Conservation (phyloP, 2,888 invertebrate species). For the Sthenelais limicola region DNA sequence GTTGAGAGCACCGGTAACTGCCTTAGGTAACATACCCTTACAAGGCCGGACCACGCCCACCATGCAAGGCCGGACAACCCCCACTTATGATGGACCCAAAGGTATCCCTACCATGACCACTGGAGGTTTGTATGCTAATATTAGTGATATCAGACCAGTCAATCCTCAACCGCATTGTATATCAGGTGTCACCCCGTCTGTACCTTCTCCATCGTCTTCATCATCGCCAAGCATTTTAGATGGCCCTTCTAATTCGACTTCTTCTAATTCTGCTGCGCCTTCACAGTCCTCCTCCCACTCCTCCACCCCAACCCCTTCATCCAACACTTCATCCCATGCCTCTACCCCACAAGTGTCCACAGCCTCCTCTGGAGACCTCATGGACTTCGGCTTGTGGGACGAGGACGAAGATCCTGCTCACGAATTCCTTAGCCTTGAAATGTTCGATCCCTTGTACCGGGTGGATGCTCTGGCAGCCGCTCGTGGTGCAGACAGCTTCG, state of each 20-base stretch:
- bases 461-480: conserved; percentile 9
- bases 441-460: conserved; percentile 52
- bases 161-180: conserved; percentile 25
- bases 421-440: conserved; percentile 51
- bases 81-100: too few relatives aligned
- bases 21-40: too few relatives aligned
- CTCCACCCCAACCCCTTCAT: conserved; percentile 22
- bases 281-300: conserved; percentile 13
- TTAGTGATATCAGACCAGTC: too few relatives aligned
- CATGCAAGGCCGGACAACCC: too few relatives aligned
- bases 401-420: conserved; percentile 21
- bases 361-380: conserved; percentile 41
- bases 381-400: conserved; percentile 40
- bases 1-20: too few relatives aligned
- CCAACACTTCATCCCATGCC: neutral
- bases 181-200: conserved; percentile 17
- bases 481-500: conserved; percentile 12
- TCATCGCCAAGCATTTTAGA: too few relatives aligned
- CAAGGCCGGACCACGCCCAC: too few relatives aligned
- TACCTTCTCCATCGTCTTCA: too few relatives aligned
- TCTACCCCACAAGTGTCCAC: conserved; percentile 22
- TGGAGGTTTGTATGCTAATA: too few relatives aligned
- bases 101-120: too few relatives aligned
- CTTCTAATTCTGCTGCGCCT: too few relatives aligned
- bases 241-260: too few relatives aligned